Evolutionary conservation across 2,113 vertebrate genomes (phyloP).

Genomic region (Pelodiscus sinensis): DNA sequence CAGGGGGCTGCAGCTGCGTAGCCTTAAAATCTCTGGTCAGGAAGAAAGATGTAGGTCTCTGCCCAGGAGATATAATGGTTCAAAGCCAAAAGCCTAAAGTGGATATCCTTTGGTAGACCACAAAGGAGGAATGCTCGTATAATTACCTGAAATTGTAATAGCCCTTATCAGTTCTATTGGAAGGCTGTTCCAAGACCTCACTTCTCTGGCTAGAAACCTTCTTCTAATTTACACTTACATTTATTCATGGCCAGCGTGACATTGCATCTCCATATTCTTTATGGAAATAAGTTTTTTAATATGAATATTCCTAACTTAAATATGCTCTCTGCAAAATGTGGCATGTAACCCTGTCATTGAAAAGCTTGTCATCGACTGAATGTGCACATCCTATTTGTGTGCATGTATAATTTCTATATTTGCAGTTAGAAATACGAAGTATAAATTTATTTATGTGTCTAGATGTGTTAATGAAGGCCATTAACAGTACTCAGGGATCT

Average conservation of each 20-base stretch:
- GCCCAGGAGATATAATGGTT: not conserved
- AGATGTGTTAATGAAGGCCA: no score
- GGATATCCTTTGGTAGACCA: not conserved
- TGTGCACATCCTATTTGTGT: no score
- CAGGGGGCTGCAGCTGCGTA: not conserved
- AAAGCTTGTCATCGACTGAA: no score
- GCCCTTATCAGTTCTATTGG: not conserved
- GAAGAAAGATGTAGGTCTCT: not conserved
- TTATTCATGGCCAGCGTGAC: not conserved
- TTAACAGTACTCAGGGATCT: no score
- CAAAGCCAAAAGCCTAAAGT: not conserved
- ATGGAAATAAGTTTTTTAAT: no score
- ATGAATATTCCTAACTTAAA: no score
- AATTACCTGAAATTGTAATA: not conserved
- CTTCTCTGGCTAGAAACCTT: not conserved
- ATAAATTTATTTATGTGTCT: no score
- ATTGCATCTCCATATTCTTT: no score
- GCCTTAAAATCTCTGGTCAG: not conserved
- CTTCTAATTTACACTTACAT: not conserved
- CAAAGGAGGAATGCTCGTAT: not conserved
- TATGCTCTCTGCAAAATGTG: no score
- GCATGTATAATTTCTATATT: no score
- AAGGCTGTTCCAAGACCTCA: not conserved
- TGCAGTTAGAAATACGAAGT: no score
- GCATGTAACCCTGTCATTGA: no score